Conservation (phyloP, 2,113 vertebrate species). For the Heterocephalus glaber region DNA sequence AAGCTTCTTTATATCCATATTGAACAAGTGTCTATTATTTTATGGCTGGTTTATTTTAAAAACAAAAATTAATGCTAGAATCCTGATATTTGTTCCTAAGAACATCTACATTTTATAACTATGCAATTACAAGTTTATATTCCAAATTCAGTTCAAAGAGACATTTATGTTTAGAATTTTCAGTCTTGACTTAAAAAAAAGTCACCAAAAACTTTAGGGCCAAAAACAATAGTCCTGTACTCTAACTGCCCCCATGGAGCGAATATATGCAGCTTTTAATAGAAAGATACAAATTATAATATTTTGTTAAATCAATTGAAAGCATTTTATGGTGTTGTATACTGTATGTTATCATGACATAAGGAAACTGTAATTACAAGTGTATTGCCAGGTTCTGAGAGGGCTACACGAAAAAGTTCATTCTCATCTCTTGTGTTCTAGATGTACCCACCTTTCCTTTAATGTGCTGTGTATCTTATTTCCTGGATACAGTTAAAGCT, state of each 20-base stretch:
- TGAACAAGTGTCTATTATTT: not conserved
- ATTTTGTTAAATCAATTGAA: not conserved
- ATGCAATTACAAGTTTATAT: not conserved
- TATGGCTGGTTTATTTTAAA: not conserved
- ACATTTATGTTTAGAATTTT: conserved; percentile 7
- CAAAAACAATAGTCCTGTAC: not conserved
- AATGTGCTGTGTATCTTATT: not conserved
- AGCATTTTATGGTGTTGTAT: conserved; percentile 12
- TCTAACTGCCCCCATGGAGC: not conserved
- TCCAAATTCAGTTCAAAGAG: not conserved
- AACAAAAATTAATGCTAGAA: not conserved
- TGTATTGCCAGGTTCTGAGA: not conserved
- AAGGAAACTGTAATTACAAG: not conserved
- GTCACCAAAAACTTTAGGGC: not conserved
- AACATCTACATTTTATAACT: not conserved
- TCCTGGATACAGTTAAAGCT: not conserved
- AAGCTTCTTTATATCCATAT: not conserved
- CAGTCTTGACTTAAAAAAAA: conserved; percentile 36
- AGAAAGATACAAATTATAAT: not conserved
- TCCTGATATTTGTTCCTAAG: not conserved
- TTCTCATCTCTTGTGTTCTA: not conserved
- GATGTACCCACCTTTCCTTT: not conserved
- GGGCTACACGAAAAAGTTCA: not conserved
- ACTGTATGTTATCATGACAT: not conserved
- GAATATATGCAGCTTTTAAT: not conserved